Conservation (phyloP, 2,113 vertebrate species). For the Romanogobio albipinnatus region DNA sequence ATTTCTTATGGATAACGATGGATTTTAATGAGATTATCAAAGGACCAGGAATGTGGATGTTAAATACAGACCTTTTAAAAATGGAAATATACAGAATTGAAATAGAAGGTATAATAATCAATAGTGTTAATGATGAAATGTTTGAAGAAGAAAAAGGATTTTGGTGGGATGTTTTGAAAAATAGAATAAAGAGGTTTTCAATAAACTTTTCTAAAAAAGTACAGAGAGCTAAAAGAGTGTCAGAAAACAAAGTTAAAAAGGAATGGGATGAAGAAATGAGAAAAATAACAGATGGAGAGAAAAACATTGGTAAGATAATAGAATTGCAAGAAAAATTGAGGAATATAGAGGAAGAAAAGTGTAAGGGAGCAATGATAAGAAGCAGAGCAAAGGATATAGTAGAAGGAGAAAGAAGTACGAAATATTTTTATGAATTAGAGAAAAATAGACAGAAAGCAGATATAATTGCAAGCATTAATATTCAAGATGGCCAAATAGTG, state of each 20-base stretch:
- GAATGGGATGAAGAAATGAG: neutral
- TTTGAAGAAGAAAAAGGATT: neutral
- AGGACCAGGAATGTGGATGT: constrained; percentile 6
- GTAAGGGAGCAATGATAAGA: neutral
- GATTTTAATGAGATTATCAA: neutral
- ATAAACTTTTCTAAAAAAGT: neutral
- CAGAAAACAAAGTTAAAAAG: neutral
- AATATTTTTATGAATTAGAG: neutral
- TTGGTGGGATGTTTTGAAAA: constrained; percentile 15
- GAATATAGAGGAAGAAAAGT: neutral
- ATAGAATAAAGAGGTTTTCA: neutral
- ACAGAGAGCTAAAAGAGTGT: neutral
- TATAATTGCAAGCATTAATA: neutral
- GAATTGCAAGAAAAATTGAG: neutral
- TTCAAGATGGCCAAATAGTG: neutral
- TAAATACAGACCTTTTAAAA: too few species aligned
- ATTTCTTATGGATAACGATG: neutral
- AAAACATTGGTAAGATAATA: neutral
- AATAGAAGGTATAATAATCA: neutral
- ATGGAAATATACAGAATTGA: neutral
- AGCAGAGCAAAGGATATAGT: neutral
- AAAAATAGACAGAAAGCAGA: neutral
- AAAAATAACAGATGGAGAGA: neutral
- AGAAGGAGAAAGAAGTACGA: neutral
- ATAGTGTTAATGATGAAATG: neutral